Base-by-base conservation (phyloP, 2,113 vertebrate genomes). In the Microcebus lehilahytsara region DNA sequence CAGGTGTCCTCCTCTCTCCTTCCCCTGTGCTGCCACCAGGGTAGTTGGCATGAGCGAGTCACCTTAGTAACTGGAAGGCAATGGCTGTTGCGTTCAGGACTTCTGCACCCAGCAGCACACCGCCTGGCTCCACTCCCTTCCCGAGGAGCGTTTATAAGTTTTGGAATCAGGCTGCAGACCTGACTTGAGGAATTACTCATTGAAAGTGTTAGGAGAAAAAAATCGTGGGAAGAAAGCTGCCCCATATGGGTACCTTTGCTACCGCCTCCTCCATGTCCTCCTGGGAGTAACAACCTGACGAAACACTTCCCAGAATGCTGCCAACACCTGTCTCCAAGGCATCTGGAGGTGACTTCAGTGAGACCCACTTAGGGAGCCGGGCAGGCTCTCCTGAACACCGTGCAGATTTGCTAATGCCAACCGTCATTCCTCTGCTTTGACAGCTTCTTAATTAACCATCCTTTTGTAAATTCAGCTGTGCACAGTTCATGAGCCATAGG, bases 141-240 rank as follows among this genome's bases (percentile, higher is more conserved):
- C 37, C 4, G 0, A 23, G 20, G 9, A 46, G 22, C 42, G n/a
- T 46, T 83, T 30, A n/a, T 6, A 42, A 71, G 53, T 9, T 3
- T 2, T 64, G 81, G 20, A 83, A 42, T 56, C 81, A 84, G 49
- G 49, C 64, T 71, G 42, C 69, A 53, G 37, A 56, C 6, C 34
- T 60, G 80, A 30, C 37, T 74, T n/a, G 16, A 87, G 42, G 25
- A 93, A 58, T 53, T 14, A 19, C 32, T 49, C 74, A 42, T 34
- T 46, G 71, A 77, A 81, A 77, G 71, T 60, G 13, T 20, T 83
- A 84, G 66, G 64, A 96, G 71, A 92, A 74, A 87, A 87, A 5
- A 2, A 49, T 22, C 2, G 8, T 72, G 51, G 72, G 27, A 81
- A 81, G 78, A 93, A 94, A 86, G 34, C 60, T 62, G 34, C 53